These are phyloP conservation scores for Calyptomena viridis DNA, from an alignment of 2,113 vertebrate species.

Conservation along the genomic window DNA sequence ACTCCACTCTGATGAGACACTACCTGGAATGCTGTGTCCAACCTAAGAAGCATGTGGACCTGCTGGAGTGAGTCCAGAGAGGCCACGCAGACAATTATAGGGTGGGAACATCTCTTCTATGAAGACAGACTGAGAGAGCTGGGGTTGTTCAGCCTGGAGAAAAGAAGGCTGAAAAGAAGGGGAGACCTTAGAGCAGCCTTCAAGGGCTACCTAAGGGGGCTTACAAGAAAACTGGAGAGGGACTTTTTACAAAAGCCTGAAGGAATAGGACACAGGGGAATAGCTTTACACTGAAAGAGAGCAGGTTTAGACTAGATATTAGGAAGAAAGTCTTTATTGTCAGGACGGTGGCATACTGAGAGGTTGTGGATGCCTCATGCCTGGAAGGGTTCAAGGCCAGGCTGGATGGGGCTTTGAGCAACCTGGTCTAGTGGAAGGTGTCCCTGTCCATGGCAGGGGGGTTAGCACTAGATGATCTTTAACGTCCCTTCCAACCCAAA, in stretches of 20 bases:
- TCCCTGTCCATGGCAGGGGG: neutral
- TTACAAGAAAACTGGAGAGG: neutral
- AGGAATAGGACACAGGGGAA: neutral
- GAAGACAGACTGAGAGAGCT: neutral
- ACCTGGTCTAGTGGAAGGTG: neutral
- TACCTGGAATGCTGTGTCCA: neutral
- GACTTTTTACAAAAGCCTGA: neutral
- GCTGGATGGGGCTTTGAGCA: neutral
- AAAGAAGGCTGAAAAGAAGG: neutral
- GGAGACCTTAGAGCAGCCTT: neutral
- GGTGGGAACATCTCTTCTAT: too few species aligned
- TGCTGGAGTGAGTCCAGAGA: neutral
- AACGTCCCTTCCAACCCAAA: neutral
- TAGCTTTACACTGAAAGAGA: neutral
- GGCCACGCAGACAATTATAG: neutral
- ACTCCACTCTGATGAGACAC: neutral
- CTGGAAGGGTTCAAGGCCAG: neutral
- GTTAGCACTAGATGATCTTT: neutral
- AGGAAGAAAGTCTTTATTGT: neutral
- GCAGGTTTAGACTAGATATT: neutral
- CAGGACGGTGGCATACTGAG: neutral
- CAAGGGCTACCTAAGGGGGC: neutral
- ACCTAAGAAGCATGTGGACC: neutral
- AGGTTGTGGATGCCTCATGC: neutral
- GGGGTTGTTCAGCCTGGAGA: neutral